phyloP scores from a whole-genome alignment of 2,113 vertebrate species.

The Chrysemys picta region DNA sequence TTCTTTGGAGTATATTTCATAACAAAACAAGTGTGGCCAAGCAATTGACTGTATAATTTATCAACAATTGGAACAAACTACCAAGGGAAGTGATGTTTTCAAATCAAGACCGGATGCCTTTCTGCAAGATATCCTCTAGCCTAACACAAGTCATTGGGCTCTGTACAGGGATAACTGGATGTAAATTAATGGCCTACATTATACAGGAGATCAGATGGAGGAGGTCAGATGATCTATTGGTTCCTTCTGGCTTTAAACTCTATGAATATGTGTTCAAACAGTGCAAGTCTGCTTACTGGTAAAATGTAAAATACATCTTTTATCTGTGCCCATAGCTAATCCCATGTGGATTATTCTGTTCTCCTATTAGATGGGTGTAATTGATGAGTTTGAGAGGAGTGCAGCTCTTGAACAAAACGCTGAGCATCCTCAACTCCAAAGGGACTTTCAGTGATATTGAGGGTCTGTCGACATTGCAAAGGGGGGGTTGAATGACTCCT shows the following conservation, averaged over 20 bases:
- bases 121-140: too few species aligned
- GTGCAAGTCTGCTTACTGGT: background rate
- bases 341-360: background rate
- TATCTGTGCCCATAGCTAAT: background rate
- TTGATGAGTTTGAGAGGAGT: background rate
- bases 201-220: background rate
- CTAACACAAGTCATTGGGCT: too few species aligned
- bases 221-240: background rate
- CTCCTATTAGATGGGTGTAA: background rate
- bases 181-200: background rate
- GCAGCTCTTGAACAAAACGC: background rate
- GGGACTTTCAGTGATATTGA: background rate
- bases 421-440: background rate
- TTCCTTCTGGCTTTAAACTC: background rate
- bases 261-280: background rate
- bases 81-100: too few species aligned
- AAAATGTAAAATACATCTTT: background rate
- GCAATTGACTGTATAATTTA: too few species aligned
- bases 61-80: too few species aligned
- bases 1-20: too few species aligned
- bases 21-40: too few species aligned
- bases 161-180: background rate
- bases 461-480: background rate
- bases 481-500: background rate
- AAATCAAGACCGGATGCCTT: too few species aligned